Evolutionary conservation across 1,140 invertebrate genomes (phyloP), one percentile per base, ranked within the genome.

Genomic region (Spodoptera litura): DNA sequence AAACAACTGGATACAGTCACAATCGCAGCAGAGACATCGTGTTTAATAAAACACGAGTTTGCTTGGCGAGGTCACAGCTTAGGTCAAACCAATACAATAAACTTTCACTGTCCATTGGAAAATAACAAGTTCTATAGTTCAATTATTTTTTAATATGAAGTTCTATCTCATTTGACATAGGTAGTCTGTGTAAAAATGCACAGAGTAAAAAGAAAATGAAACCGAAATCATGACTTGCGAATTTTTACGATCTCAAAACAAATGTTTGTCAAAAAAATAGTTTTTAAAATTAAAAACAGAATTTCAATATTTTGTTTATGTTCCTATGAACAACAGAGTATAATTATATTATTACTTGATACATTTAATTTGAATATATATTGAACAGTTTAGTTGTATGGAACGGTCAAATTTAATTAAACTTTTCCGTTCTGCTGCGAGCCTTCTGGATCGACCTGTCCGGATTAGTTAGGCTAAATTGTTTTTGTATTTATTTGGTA

Each of bases 61-160:
- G 44, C 61, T 15, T 9, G 11, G 6, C 3, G 61, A 64, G 61
- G 61, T 64, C 61, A 49, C n/a, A 13, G 11, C 15, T n/a, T 15
- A 9, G 61, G 61, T 64, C 61, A 64, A 64, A 64, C 38, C 35
- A 10, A 64, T 64, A 20, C 38, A 15, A 64, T 64, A 64, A 64
- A 64, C 3, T 11, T 49, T 64, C 9, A n/a, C 10, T 44, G 15
- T 44, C 8, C n/a, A 10, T 20, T 64, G 38, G 61, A 64, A 64
- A 64, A 49, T 38, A 49, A 44, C 9, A 49, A 64, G 35, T 49
- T 64, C 13, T 49, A 15, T 5, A n/a, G n/a, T 64, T 49, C 61
- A 25, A 49, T 64, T 64, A 38, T 62, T 64, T 64, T 44, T 64
- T 64, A 20, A 64, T 64, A 64, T 3, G 3, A 4, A 49, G 0